Percentiles rank a stretch among this genome's conserved stretches.
Conservation (phyloP, 2,113 vertebrate species). For the Motacilla alba region DNA sequence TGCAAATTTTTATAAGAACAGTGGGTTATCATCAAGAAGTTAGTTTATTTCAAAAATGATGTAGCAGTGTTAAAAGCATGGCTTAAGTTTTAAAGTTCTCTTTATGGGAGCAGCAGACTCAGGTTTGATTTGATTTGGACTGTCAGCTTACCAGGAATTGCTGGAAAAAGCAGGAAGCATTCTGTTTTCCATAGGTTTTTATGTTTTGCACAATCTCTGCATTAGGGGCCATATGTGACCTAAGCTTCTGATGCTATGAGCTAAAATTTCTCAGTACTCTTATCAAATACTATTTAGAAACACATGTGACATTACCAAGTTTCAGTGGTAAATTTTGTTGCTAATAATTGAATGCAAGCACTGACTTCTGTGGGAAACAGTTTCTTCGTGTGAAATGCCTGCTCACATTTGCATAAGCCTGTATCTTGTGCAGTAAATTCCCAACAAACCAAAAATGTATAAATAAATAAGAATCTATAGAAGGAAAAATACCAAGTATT, state of each 20-base stretch:
- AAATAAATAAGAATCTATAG: background rate
- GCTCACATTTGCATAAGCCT: accelerated
- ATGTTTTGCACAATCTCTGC: background rate
- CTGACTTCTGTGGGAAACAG: background rate
- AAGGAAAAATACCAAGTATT: background rate
- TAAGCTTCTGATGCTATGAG: background rate
- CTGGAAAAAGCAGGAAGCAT: background rate
- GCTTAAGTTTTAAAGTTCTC: background rate
- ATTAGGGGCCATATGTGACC: background rate
- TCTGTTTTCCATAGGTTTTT: background rate
- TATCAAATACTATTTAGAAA: background rate
- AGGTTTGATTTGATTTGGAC: background rate
- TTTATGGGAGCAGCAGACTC: background rate
- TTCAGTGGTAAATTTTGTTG: background rate
- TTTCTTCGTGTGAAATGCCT: background rate
- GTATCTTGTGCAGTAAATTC: background rate
- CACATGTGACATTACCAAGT: background rate
- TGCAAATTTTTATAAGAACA: background rate
- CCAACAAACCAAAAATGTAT: background rate
- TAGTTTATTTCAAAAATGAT: background rate
- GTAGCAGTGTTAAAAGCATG: background rate
- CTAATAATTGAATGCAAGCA: background rate
- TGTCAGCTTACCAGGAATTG: background rate
- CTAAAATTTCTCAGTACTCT: background rate
- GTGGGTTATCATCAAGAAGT: background rate